Evolutionary conservation across 2,113 vertebrate species (phyloP).

Genomic region (Cephalopterus ornatus): DNA sequence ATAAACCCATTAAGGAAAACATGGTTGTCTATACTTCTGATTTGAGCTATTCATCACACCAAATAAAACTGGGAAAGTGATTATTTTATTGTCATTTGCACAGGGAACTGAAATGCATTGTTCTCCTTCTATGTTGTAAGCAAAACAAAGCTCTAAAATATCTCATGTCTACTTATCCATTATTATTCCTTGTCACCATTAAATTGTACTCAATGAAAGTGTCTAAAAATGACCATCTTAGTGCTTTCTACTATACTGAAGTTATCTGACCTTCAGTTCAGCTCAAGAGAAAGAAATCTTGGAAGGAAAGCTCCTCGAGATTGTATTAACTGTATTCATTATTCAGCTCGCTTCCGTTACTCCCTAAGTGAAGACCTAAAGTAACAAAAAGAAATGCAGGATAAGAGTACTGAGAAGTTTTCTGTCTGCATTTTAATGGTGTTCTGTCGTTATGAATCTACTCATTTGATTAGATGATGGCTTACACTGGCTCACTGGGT

Average conservation of each 20-base stretch:
- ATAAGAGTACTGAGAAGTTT: neutral
- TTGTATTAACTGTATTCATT: slow-evolving; percentile 33
- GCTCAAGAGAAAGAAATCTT: slow-evolving; percentile 3
- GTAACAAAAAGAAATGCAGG: slow-evolving; percentile 7
- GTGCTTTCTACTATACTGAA: neutral
- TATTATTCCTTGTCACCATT: neutral
- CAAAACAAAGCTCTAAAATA: slow-evolving; percentile 9
- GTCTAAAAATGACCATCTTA: neutral
- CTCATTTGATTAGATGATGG: slow-evolving; percentile 6
- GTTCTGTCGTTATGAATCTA: neutral
- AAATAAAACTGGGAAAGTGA: neutral
- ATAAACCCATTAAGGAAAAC: neutral
- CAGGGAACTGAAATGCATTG: neutral
- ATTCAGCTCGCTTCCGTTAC: neutral
- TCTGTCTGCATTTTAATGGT: slow-evolving; percentile 10
- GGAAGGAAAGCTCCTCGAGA: neutral
- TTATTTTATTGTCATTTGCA: neutral
- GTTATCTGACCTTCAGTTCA: slow-evolving; percentile 34
- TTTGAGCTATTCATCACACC: neutral
- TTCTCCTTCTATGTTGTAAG: neutral
- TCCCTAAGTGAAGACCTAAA: slow-evolving; percentile 18
- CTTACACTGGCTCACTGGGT: neutral
- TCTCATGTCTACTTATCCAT: neutral
- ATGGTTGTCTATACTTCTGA: neutral
- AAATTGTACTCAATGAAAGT: slow-evolving; percentile 8